A percentile compares a stretch with the other conserved stretches of the same genome.
Evolutionary conservation across 1,140 invertebrate species (phyloP).

Genomic region (Argopecten irradians): DNA sequence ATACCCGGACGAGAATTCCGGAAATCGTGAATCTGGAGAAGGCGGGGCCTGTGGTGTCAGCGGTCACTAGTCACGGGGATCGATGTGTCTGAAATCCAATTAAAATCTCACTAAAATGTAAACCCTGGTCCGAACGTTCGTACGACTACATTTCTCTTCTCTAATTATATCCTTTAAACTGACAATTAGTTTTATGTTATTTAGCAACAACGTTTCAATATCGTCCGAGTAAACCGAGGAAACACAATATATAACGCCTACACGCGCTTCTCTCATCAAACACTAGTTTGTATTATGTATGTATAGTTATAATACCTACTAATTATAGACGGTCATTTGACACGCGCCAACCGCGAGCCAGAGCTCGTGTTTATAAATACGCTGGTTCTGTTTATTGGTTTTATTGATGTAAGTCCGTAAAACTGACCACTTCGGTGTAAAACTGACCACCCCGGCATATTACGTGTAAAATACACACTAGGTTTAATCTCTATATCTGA

Average conservation of each 20-base stretch:
- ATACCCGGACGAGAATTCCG: background rate
- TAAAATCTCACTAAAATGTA: background rate
- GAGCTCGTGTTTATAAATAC: background rate
- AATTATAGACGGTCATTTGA: background rate
- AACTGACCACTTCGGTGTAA: background rate
- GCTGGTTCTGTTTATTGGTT: background rate
- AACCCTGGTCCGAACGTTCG: background rate
- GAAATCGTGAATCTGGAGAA: background rate
- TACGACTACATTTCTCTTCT: background rate
- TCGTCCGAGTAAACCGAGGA: background rate
- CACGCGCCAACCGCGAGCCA: background rate
- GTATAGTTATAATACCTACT: background rate
- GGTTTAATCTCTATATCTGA: background rate
- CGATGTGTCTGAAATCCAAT: background rate
- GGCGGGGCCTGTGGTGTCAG: background rate
- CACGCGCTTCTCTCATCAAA: background rate
- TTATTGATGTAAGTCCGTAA: background rate
- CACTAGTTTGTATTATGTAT: background rate
- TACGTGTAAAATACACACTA: slow-evolving; percentile 13
- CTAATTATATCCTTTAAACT: background rate
- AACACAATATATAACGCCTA: background rate
- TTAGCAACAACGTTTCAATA: background rate
- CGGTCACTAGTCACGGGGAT: background rate
- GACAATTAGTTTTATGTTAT: background rate
- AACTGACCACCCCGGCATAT: background rate